Evolutionary conservation across 2,888 invertebrate species (phyloP).

Genomic region (Philereme transversata): DNA sequence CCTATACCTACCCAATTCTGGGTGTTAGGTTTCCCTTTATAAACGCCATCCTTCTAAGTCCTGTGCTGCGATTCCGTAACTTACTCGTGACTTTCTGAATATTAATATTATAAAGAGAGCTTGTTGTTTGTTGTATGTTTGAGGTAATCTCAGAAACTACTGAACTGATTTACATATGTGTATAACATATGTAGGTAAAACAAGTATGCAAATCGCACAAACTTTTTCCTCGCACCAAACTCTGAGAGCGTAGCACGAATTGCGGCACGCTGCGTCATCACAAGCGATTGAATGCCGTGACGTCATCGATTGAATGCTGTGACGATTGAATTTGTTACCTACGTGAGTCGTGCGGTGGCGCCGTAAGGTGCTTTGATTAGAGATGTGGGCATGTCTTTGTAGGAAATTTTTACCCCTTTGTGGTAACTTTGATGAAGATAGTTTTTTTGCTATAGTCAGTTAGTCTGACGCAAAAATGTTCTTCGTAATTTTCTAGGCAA

Average conservation of each 20-base stretch:
- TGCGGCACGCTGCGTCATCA: constrained; percentile 32
- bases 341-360: constrained; percentile 1
- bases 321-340: constrained; percentile 8
- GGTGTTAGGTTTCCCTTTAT: no score
- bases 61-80: no score
- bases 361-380: neutral
- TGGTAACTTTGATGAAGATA: neutral
- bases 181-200: neutral
- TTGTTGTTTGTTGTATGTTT: no score
- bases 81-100: no score
- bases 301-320: constrained; percentile 17
- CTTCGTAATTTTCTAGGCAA: no score
- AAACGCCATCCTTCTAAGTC: no score
- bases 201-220: constrained; percentile 1
- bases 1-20: no score
- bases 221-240: neutral
- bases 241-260: neutral
- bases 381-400: neutral
- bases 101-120: no score
- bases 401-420: neutral
- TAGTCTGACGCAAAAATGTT: no score
- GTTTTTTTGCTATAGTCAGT: no score
- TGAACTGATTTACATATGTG: no score
- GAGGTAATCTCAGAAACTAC: no score
- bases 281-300: constrained; percentile 25